Percentiles rank a stretch among this genome's conserved stretches.
Evolutionary conservation across 2,113 vertebrate genomes (phyloP).

Genomic region (Neotoma lepida): DNA sequence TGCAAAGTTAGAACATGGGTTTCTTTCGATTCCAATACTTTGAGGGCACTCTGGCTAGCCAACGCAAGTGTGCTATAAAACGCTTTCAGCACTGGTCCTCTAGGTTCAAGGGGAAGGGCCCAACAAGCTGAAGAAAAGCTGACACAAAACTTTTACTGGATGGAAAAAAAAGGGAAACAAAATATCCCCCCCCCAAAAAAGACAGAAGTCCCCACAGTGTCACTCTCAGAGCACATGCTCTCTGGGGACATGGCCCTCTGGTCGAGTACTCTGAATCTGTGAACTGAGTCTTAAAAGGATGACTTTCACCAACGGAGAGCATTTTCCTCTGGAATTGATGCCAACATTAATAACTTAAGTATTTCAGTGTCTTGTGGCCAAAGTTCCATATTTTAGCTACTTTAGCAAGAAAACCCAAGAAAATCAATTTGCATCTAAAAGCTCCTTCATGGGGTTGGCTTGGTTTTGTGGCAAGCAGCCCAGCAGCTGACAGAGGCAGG

Average conservation of each 20-base stretch:
- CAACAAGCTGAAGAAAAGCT: not conserved
- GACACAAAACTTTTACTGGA: conserved; percentile 23
- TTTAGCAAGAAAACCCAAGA: conserved; percentile 83
- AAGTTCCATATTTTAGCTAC: conserved; percentile 82
- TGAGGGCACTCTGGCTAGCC: not conserved
- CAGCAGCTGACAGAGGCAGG: conserved; percentile 82
- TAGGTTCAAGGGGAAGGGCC: conserved; percentile 27
- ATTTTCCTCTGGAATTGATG: conserved; percentile 64
- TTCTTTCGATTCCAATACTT: conserved; percentile 18
- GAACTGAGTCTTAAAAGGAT: conserved; percentile 72
- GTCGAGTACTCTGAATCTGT: conserved; percentile 39
- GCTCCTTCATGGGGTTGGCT: conserved; percentile 83
- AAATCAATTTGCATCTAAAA: conserved; percentile 84
- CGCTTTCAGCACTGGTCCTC: not conserved
- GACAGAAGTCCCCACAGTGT: not conserved
- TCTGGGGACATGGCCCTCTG: not conserved
- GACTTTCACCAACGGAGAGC: conserved; percentile 62
- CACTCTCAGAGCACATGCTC: not conserved
- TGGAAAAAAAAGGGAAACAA: not conserved
- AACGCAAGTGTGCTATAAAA: conserved; percentile 1
- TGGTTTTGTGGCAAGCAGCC: conserved; percentile 81
- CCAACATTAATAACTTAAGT: conserved; percentile 78
- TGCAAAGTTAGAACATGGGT: not conserved
- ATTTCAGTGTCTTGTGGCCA: conserved; percentile 68
- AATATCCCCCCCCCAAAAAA: not conserved